Evolutionary conservation across 64 coral and sea anemone genomes (phyloP).

Genomic region (Stichodactyla mertensii): DNA sequence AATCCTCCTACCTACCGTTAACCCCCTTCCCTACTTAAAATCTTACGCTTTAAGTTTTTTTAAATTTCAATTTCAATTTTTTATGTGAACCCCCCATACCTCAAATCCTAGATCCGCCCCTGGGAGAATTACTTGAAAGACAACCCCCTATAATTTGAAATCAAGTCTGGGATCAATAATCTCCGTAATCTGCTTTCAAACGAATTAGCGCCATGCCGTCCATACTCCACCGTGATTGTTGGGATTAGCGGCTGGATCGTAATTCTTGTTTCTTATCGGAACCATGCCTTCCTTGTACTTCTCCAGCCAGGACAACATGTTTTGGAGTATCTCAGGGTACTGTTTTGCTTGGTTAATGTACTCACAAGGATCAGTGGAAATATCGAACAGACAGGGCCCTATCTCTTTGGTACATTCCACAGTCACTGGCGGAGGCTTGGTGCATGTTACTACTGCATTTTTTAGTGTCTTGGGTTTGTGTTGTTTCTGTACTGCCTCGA

Average conservation of each 20-base stretch:
- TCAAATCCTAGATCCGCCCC: no score
- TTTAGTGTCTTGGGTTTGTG: background rate
- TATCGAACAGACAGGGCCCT: conserved; percentile 52
- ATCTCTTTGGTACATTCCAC: conserved; percentile 18
- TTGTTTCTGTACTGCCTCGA: background rate
- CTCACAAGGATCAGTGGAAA: conserved; percentile 49
- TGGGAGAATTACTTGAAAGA: no score
- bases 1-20: no score
- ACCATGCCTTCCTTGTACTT: conserved; percentile 44
- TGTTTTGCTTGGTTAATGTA: conserved; percentile 43
- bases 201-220: conserved; percentile 21
- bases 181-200: no score
- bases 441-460: conserved; percentile 46
- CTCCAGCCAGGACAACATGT: conserved; percentile 41
- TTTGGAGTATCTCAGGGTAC: conserved; percentile 4
- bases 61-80: no score
- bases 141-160: no score
- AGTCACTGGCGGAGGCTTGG: background rate
- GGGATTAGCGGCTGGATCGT: conserved; percentile 23
- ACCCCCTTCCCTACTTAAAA: no score
- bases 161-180: no score
- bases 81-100: no score
- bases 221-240: conserved; percentile 45
- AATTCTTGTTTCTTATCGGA: conserved; percentile 26
- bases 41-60: no score